Conservation (phyloP, 2,888 invertebrate genomes). For the Scaptomyza cyrtandrae region DNA sequence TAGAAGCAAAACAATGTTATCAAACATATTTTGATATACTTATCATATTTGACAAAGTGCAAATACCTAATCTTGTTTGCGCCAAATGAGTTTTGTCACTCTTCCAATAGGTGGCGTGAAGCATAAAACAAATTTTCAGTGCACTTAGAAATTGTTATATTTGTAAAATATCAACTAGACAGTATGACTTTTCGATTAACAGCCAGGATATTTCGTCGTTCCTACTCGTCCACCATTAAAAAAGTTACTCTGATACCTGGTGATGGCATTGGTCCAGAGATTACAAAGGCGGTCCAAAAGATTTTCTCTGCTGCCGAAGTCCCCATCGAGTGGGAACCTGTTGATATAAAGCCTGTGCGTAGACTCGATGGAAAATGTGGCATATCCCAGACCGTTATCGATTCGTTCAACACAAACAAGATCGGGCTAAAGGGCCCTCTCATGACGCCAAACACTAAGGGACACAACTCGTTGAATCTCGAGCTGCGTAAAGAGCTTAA, state of each 20-base stretch:
- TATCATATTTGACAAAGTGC: not conserved
- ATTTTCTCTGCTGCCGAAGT: constrained; percentile 97
- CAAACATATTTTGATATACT: not conserved
- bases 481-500: constrained; percentile 98
- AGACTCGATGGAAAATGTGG: constrained; percentile 96
- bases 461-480: constrained; percentile 98
- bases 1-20: not conserved
- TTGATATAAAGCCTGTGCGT: constrained; percentile 98
- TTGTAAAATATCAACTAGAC: not conserved
- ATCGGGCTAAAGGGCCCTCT: constrained; percentile 99
- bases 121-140: not conserved
- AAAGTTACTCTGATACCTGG: constrained; percentile 99
- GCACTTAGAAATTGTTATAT: not conserved
- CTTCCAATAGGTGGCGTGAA: constrained; percentile 11
- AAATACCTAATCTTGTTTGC: not conserved
- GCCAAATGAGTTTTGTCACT: not conserved
- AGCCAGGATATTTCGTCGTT: constrained; percentile 58
- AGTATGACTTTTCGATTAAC: constrained; percentile 15
- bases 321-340: constrained; percentile 99
- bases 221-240: constrained; percentile 86
- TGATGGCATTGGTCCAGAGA: constrained; percentile 99
- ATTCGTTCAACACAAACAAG: constrained; percentile 97
- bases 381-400: constrained; percentile 98
- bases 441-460: constrained; percentile 99
- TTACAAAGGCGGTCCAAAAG: constrained; percentile 98